Base-by-base conservation (phyloP, 2,113 vertebrate genomes). In the Coracopsis vasa region DNA sequence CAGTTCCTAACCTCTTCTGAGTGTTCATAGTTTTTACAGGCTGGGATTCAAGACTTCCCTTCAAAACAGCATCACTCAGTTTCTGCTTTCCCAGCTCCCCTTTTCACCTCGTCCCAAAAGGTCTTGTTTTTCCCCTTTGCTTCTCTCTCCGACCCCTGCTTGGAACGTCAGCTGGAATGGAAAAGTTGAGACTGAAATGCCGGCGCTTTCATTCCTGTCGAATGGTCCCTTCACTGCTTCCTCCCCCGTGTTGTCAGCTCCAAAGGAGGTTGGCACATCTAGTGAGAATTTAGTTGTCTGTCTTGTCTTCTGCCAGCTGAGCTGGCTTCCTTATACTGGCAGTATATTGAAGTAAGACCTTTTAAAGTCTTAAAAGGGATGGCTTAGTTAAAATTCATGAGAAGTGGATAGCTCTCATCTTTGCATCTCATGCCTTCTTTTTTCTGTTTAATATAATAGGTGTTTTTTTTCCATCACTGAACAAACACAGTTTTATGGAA, bases 401-500 rank as follows among this genome's bases (percentile, higher is more conserved):
- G 84, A 25, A 45, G 41, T 47, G 47, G 29, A 64, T 94, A 58
- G 33, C 62, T 70, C 81, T 81, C 13, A 51, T 88, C 72, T 92
- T 94, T 56, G 39, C 60, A 14, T 86, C 50, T 86, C 37, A 18
- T 56, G 28, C 39, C 47, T 58, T 60, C 35, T 33, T 25, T 13
- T 25, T n/a, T 79, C 67, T 58, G 87, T 51, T 62, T 2, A 29
- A 16, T 66, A 9, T 18, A 78, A 19, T 28, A 45, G 28, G 15
- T 60, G 37, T 4, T 2, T 72, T 79, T 79, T 93, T 56, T 82
- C 77, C 48, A 83, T 62, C 18, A 5, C 17, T 90, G 74, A 96
- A 96, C 58, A 94, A 77, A 66, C 17, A 19, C 25, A 45, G 80
- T 96, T 97, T 94, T 96, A 77, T 97, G 90, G 44, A 90, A 67